Percentiles rank a stretch among this genome's conserved stretches.
These are phyloP conservation scores for Antennarius striatus DNA, from an alignment of 2,113 vertebrate species.

Conservation along the genomic window DNA sequence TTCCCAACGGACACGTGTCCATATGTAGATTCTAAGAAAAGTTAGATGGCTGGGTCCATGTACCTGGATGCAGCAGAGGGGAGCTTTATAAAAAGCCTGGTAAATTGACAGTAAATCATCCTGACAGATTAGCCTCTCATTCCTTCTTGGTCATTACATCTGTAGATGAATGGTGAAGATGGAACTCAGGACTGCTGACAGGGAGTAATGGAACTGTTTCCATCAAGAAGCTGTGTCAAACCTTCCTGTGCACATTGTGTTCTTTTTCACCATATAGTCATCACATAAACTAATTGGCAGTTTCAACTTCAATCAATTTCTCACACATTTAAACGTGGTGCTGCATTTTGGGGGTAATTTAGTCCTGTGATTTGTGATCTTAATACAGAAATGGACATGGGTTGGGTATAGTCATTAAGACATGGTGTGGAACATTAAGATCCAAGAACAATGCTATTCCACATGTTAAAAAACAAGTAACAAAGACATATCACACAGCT, in stretches of 20 bases:
- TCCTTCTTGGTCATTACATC: conserved; percentile 64
- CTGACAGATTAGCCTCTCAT: conserved; percentile 62
- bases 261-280: conserved; percentile 26
- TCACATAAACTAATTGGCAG: conserved; percentile 58
- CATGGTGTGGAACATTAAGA: no score
- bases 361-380: conserved; percentile 15
- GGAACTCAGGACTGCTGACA: conserved; percentile 38
- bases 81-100: conserved; percentile 40
- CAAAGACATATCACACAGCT: neutral
- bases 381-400: conserved; percentile 8
- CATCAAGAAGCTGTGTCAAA: conserved; percentile 49
- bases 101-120: conserved; percentile 75
- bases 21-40: conserved; percentile 40
- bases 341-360: conserved; percentile 38
- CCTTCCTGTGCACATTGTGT: conserved; percentile 31
- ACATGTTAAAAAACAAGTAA: no score
- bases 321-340: conserved; percentile 29
- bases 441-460: no score
- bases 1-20: conserved; percentile 44
- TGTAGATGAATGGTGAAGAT: conserved; percentile 46
- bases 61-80: conserved; percentile 14
- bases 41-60: conserved; percentile 16
- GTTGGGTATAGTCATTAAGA: neutral
- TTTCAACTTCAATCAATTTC: conserved; percentile 42
- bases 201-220: conserved; percentile 65